Evolutionary conservation across 2,113 vertebrate genomes (phyloP).

Genomic region (Eulemur rufifrons): DNA sequence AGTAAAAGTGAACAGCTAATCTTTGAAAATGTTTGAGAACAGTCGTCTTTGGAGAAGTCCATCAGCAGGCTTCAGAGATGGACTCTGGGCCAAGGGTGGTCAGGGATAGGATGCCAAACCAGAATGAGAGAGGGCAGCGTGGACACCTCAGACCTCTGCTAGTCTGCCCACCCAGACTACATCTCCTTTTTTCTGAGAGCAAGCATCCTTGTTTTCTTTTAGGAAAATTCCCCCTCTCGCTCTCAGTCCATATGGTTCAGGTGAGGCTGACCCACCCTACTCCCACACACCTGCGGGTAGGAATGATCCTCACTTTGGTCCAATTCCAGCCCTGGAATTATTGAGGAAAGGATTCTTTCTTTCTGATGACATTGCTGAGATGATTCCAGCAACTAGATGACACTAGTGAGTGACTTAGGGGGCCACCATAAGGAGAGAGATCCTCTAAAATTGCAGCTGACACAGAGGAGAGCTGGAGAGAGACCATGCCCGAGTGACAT

Average conservation of each 20-base stretch:
- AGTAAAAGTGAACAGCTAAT: not conserved
- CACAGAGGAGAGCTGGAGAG: accelerated
- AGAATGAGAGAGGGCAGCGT: too few relatives aligned
- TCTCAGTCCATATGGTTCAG: not conserved
- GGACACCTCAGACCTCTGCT: not conserved
- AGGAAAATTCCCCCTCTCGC: not conserved
- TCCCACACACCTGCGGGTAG: not conserved
- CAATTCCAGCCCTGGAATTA: not conserved
- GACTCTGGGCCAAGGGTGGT: not conserved
- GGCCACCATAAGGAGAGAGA: not conserved
- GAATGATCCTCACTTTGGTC: not conserved
- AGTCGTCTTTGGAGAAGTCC: not conserved
- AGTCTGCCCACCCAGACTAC: not conserved
- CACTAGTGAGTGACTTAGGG: not conserved
- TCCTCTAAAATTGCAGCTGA: not conserved
- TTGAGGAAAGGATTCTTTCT: not conserved
- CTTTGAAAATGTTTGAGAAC: not conserved
- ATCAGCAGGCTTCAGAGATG: not conserved
- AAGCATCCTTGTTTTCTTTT: not conserved
- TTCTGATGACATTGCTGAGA: not conserved
- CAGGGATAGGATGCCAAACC: not conserved
- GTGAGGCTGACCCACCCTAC: not conserved
- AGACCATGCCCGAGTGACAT: accelerated
- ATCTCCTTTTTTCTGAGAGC: not conserved
- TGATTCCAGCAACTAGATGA: not conserved